phyloP scores from a whole-genome alignment of 2,888 invertebrate species.

The Trachelus stipa region DNA sequence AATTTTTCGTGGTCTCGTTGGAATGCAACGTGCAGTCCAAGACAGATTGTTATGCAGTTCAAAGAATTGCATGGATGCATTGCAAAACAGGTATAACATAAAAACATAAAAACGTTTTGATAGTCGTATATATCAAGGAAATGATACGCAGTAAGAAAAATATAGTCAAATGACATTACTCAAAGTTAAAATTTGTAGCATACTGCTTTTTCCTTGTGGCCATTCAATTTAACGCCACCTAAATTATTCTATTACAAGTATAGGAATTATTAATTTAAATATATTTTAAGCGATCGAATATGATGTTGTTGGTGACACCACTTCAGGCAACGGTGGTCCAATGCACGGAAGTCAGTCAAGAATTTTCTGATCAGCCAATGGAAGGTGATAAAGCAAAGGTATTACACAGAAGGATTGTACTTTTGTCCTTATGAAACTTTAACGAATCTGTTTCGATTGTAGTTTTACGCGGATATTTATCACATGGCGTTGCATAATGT shows the following conservation, averaged over 20 bases:
- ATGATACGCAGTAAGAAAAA: background rate
- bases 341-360: slow-evolving; percentile 81
- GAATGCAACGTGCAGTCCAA: slow-evolving; percentile 70
- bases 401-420: background rate
- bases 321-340: slow-evolving; percentile 76
- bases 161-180: background rate
- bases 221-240: background rate
- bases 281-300: slow-evolving; percentile 59
- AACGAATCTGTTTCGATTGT: slow-evolving; percentile 41
- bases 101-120: background rate
- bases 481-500: slow-evolving; percentile 76
- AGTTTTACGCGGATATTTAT: slow-evolving; percentile 82
- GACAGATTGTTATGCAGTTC: slow-evolving; percentile 75
- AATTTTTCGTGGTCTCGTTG: slow-evolving; percentile 87
- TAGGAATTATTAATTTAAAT: background rate
- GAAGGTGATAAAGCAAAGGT: slow-evolving; percentile 50
- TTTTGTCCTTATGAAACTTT: background rate
- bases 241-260: no score
- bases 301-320: slow-evolving; percentile 75
- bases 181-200: no score
- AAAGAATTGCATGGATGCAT: slow-evolving; percentile 72
- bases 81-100: slow-evolving; percentile 67
- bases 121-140: background rate
- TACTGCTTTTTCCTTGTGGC: background rate
- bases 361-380: slow-evolving; percentile 72